Base-by-base conservation (phyloP, 2,797 vertebrate species). In the Thripadectes ignobilis region DNA sequence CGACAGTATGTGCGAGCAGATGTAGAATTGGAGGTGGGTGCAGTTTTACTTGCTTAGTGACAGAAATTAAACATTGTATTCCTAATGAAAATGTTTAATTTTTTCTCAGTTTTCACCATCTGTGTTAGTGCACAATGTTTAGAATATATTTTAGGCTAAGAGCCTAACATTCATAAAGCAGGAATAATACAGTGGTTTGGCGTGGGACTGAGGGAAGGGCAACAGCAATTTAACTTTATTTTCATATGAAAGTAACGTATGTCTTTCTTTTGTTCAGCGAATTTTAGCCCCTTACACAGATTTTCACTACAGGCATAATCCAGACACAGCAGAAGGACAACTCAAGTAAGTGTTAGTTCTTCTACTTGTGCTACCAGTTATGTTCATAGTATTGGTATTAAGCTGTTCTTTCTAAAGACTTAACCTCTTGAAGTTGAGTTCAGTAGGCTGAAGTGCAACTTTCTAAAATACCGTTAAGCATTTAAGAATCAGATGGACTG, bases 251-350 rank as follows among this genome's bases (percentile, higher is more conserved):
- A 91, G n/a, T 91, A 91, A 85, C 45, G 5, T 2, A 6, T 62
- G 18, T 91, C 49, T 85, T 91, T 91, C 43, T 97, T 95, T 94
- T 63, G 93, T 98, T 91, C 96, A 99, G 99, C 98, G 99, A 99
- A 99, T 99, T 98, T 98, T 99, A 82, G 99, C 99, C 80, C 99
- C 99, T 93, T 99, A 99, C 97, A 99, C 99, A 79, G 99, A 99
- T 98, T 99, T 99, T 97, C 99, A 99, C 99, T 99, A 99, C 98
- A 99, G 99, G 90, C 99, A 99, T 97, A 99, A 99, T 88, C 99
- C 99, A 95, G 99, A 99, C 96, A 99, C 98, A 71, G 97, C 99
- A 93, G 99, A 99, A 98, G 99, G 99, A 88, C 99, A 99, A 91
- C 98, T 99, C 96, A 99, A 99, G 99, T 99, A 98, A 99, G 99